Evolutionary conservation across 2,797 vertebrate species (phyloP).

Genomic region (Paedocypris micromegethes): DNA sequence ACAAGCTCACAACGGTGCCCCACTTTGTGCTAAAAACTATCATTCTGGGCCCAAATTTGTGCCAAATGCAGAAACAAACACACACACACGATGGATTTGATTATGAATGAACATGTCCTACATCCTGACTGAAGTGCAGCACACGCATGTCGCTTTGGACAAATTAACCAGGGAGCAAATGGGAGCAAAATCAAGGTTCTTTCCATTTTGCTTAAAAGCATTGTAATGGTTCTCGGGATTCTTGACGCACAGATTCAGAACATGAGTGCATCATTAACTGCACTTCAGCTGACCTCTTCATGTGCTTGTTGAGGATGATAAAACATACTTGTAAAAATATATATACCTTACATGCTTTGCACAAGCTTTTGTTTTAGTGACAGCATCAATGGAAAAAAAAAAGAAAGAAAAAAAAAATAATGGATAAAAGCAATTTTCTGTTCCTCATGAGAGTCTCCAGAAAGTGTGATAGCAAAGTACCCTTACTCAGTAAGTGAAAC

Average conservation of each 20-base stretch:
- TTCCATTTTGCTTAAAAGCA: no score
- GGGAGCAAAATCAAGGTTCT: no score
- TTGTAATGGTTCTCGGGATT: no score
- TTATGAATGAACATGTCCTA: no score
- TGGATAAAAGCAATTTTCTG: slow-evolving; percentile 21
- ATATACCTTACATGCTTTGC: neutral
- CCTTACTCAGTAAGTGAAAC: slow-evolving; percentile 34
- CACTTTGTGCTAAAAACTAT: no score
- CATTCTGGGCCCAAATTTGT: no score
- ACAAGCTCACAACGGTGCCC: no score
- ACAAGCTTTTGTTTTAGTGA: neutral
- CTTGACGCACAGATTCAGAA: neutral
- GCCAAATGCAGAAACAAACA: no score
- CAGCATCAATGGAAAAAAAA: slow-evolving; percentile 12
- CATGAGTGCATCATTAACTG: neutral
- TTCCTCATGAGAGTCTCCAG: slow-evolving; percentile 20
- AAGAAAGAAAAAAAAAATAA: neutral
- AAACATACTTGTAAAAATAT: slow-evolving; percentile 5
- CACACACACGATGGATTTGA: no score
- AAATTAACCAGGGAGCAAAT: no score
- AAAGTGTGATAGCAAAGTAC: slow-evolving; percentile 17
- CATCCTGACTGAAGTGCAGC: no score
- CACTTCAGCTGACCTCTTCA: neutral
- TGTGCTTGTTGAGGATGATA: slow-evolving; percentile 1
- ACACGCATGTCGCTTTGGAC: no score